A percentile compares a stretch with the other conserved stretches of the same genome.
These are phyloP conservation scores for Urocynchramus pylzowi DNA, from an alignment of 2,113 vertebrate species.

Conservation along the genomic window DNA sequence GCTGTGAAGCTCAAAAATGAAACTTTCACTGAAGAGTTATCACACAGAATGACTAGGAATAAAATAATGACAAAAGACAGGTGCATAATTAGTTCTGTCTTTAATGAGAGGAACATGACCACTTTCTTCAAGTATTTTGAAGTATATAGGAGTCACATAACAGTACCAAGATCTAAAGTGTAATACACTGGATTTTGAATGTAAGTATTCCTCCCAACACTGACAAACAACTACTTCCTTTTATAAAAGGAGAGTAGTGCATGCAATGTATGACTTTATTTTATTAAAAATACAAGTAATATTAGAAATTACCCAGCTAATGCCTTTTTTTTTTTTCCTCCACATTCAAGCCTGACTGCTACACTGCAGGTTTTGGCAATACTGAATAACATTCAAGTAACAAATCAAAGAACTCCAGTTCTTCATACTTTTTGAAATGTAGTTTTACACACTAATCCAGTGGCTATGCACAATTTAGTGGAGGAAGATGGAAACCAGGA, in stretches of 20 bases:
- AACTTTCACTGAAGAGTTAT: background rate
- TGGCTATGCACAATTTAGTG: background rate
- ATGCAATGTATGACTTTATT: background rate
- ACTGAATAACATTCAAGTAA: background rate
- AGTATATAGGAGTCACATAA: background rate
- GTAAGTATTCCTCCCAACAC: background rate
- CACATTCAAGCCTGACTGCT: background rate
- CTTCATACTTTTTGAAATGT: background rate
- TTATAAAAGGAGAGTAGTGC: background rate
- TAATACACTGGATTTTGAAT: background rate
- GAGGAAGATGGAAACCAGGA: background rate
- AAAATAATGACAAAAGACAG: background rate
- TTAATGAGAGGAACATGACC: background rate
- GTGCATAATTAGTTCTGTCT: background rate
- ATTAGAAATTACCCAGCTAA: background rate
- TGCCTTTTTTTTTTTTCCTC: background rate
- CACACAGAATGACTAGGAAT: background rate
- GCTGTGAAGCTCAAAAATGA: background rate
- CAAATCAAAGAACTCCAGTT: background rate
- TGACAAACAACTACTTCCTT: background rate
- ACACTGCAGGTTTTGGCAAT: background rate
- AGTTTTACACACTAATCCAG: background rate
- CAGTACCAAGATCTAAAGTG: background rate
- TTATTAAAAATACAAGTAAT: background rate
- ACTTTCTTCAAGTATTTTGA: background rate